Evolutionary conservation across 2,888 invertebrate species (phyloP).

Genomic region (Ceraclea dissimilis): DNA sequence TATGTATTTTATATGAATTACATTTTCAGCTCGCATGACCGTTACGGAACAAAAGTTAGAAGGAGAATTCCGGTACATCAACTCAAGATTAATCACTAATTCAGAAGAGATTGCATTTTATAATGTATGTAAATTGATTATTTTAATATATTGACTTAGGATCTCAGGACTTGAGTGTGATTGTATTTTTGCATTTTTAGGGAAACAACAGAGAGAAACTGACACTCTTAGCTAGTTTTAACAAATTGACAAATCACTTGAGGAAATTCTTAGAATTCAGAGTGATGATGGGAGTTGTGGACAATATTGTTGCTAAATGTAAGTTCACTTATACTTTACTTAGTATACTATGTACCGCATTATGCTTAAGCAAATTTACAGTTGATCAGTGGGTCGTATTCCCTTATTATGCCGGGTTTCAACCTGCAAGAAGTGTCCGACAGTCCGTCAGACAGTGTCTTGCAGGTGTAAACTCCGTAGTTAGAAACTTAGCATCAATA

Average conservation of each 20-base stretch:
- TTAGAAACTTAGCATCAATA: no score
- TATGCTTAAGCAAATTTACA: no score
- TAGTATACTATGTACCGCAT: no score
- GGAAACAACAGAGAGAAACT: conserved; percentile 82
- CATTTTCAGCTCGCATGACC: conserved; percentile 60
- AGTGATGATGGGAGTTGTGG: conserved; percentile 87
- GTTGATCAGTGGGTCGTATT: no score
- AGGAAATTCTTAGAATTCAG: conserved; percentile 83
- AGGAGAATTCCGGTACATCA: conserved; percentile 96
- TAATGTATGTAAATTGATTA: conserved; percentile 46
- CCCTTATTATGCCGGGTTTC: no score
- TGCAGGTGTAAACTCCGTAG: no score
- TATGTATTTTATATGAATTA: no score
- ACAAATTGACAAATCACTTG: conserved; percentile 78
- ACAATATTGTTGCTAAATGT: conserved; percentile 97
- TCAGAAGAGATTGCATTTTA: conserved; percentile 89
- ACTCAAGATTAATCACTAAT: conserved; percentile 92
- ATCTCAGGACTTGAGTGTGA: no score
- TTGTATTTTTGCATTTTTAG: conserved; percentile 41
- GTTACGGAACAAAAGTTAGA: conserved; percentile 95
- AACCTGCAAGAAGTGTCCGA: no score
- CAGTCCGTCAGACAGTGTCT: no score
- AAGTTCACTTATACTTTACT: conserved; percentile 37
- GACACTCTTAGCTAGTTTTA: conserved; percentile 81
- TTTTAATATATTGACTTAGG: conserved; percentile 6